These are phyloP conservation scores for Anser brachyrhynchus DNA, from an alignment of 2,113 vertebrate species.

Conservation along the genomic window DNA sequence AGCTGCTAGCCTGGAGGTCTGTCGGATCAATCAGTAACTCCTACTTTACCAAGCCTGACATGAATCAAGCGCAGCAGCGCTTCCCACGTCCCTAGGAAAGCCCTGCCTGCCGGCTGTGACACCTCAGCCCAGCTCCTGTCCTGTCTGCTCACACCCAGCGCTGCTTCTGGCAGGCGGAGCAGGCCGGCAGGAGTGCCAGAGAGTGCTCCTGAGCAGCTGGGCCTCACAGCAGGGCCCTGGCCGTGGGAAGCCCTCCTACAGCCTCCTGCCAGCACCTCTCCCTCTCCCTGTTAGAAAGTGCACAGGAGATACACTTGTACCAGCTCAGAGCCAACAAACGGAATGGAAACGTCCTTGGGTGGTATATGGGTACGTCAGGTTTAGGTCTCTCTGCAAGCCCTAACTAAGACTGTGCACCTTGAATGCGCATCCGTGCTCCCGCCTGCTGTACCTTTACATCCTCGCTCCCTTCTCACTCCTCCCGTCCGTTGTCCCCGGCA, in stretches of 20 bases:
- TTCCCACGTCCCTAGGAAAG: not conserved
- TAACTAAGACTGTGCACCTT: not conserved
- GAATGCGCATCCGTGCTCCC: not conserved
- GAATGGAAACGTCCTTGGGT: not conserved
- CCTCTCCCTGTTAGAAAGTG: not conserved
- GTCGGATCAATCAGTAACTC: not conserved
- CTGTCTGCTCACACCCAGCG: not conserved
- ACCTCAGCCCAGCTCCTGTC: rapidly evolving
- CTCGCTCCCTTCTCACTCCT: not conserved
- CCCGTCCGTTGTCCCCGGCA: not conserved
- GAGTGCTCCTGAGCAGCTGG: not conserved
- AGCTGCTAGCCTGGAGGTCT: not conserved
- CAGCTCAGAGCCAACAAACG: not conserved
- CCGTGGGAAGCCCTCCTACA: not conserved
- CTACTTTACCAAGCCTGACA: not conserved
- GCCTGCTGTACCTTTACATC: not conserved
- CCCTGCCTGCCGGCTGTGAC: rapidly evolving
- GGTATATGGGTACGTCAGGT: not conserved
- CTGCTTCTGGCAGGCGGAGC: not conserved
- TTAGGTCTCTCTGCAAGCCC: not conserved
- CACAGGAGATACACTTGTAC: not conserved
- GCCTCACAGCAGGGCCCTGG: not conserved
- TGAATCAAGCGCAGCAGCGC: not conserved
- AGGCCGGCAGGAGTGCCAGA: not conserved
- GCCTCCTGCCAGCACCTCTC: not conserved